Conservation (phyloP, 2,113 vertebrate genomes). For the Alligator mississippiensis region DNA sequence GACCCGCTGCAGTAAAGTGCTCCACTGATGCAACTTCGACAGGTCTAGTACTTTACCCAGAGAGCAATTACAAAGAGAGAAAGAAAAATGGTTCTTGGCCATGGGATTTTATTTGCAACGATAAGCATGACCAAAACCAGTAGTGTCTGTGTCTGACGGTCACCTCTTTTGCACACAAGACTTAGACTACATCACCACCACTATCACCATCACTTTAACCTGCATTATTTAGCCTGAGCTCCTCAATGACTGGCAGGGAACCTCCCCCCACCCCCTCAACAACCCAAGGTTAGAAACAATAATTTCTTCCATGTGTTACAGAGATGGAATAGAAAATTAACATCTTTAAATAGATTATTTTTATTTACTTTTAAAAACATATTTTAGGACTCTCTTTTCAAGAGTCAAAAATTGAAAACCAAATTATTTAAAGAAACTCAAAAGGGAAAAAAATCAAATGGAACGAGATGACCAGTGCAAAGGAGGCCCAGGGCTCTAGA, state of each 20-base stretch:
- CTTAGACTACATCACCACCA: neutral
- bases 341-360: neutral
- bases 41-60: slow-evolving; percentile 12
- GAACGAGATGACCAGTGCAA: fast-evolving
- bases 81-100: slow-evolving; percentile 26
- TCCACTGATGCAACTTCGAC: slow-evolving; percentile 33
- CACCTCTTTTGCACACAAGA: neutral
- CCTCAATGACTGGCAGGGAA: neutral
- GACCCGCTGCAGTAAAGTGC: fast-evolving
- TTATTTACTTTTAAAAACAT: slow-evolving; percentile 18
- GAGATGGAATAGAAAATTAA: neutral
- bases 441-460: neutral
- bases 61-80: slow-evolving; percentile 71
- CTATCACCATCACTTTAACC: neutral
- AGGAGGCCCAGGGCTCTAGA: neutral
- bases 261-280: too few species aligned
- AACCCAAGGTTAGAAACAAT: neutral
- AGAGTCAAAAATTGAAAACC: neutral
- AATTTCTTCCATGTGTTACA: neutral
- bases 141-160: too few species aligned
- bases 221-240: neutral
- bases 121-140: neutral
- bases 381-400: neutral
- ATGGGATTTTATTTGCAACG: slow-evolving; percentile 27
- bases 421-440: neutral